Percentiles rank a stretch among this genome's conserved stretches.
phyloP scores from a whole-genome alignment of 2,113 vertebrate genomes.

The Oncorhynchus kisutch region DNA sequence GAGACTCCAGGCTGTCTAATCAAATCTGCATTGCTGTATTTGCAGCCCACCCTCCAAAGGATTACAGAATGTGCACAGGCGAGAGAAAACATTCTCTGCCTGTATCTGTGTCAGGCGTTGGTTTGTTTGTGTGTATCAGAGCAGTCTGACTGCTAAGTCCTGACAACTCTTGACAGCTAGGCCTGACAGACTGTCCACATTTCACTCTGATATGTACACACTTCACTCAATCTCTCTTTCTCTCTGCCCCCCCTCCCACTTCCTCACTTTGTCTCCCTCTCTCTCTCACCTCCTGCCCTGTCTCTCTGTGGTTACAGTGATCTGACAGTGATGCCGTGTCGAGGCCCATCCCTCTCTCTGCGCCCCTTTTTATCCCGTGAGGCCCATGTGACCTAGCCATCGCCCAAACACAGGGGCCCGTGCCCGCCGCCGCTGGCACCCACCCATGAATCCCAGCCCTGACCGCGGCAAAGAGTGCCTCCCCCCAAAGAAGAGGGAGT shows the following conservation, averaged over 20 bases:
- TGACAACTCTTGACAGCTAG: constrained; percentile 27
- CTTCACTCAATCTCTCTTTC: constrained; percentile 6
- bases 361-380: constrained; percentile 69
- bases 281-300: neutral
- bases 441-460: constrained; percentile 80
- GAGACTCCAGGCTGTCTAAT: constrained; percentile 31
- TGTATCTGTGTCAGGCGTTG: constrained; percentile 1
- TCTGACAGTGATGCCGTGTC: constrained; percentile 73
- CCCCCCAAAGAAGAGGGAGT: constrained; percentile 81
- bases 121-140: constrained; percentile 36
- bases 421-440: constrained; percentile 63
- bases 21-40: neutral
- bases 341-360: constrained; percentile 59
- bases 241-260: neutral
- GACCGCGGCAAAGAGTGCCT: constrained; percentile 79
- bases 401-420: constrained; percentile 63
- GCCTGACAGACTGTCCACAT: constrained; percentile 28
- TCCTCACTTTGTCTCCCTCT: neutral
- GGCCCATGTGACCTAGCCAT: constrained; percentile 80
- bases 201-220: constrained; percentile 19
- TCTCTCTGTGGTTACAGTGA: constrained; percentile 54
- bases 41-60: neutral
- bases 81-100: too few relatives aligned
- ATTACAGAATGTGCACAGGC: too few relatives aligned
- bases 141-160: constrained; percentile 30